Evolutionary conservation across 2,797 vertebrate genomes (phyloP), one percentile per base, ranked within the genome.

Genomic region (Heteromormyrus szaboi): DNA sequence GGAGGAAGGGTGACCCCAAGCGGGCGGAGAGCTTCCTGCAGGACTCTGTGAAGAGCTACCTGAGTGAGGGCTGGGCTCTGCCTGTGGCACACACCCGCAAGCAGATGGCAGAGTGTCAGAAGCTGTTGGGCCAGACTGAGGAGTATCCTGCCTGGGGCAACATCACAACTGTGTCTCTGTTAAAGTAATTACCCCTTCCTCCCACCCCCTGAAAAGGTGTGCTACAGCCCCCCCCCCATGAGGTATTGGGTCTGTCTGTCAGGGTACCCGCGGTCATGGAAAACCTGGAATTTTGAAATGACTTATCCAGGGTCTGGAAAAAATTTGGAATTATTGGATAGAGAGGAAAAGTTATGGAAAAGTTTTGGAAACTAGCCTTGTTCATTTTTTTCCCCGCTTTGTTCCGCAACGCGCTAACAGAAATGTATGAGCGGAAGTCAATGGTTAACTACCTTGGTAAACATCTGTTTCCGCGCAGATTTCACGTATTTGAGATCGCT

Each of bases 91-190:
- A 99, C 93, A 99, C 98, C 0, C 96, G 98, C 92, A 98, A 97
- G 91, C 98, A 99, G 92, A 95, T 99, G 4, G 98, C 97, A 0
- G 97, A 97, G 89, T 99, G 99, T 95, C 98, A 99, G 94, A 99
- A 98, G 25, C 97, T 96, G 89, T 97, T 99, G 17, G 95, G 95
- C 25, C 97, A 97, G 89, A 95, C 96, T 0, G 97, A 98, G 91
- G 97, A 98, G 98, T 99, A 99, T 99, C 99, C 97, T 98, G 7
- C 22, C 19, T 37, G 8, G 14, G 22, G 14, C 81, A 25, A 29
- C 72, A 22, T 44, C 44, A 37, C 8, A 17, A 9, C 44, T 48
- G 14, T 68, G 25, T 29, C 25, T 4, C 25, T 68, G 0, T 68
- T 33, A 68, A 29, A 33, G 9, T 68, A 33, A 68, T 33, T 11